phyloP scores from a whole-genome alignment of 2,888 invertebrate genomes.

The Atethmia centrago region DNA sequence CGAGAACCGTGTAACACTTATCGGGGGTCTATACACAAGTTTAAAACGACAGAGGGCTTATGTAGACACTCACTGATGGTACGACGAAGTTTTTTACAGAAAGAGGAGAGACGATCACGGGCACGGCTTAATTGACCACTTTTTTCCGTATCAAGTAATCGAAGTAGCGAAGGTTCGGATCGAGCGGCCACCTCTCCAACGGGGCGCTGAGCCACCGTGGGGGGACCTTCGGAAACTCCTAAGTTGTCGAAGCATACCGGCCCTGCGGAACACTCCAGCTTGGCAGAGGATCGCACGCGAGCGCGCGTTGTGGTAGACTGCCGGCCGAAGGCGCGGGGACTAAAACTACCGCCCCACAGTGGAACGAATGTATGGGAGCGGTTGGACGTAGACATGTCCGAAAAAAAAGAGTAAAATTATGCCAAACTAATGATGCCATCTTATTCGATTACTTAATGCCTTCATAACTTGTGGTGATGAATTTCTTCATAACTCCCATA shows the following conservation, averaged over 20 bases:
- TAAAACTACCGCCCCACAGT: conserved; percentile 69
- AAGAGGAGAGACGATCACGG: conserved; percentile 85
- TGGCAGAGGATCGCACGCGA: conserved; percentile 86
- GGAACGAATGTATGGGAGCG: too few species aligned
- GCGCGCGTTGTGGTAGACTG: conserved; percentile 86
- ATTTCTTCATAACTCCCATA: too few species aligned
- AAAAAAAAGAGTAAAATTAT: too few species aligned
- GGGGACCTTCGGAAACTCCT: conserved; percentile 83
- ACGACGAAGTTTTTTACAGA: conserved; percentile 89
- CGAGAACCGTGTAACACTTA: conserved; percentile 36
- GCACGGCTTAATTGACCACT: conserved; percentile 86
- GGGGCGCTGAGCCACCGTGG: conserved; percentile 80
- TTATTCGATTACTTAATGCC: too few species aligned
- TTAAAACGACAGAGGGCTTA: conserved; percentile 38
- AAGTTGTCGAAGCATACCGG: conserved; percentile 90
- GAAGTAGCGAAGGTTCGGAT: conserved; percentile 86
- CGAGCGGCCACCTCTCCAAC: conserved; percentile 83
- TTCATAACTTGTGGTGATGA: too few species aligned
- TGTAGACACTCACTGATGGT: conserved; percentile 87
- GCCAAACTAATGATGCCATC: too few species aligned
- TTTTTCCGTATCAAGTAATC: conserved; percentile 85
- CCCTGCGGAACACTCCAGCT: conserved; percentile 88
- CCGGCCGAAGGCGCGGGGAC: conserved; percentile 74
- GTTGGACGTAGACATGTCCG: too few species aligned
- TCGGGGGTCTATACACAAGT: conserved; percentile 32